Evolutionary conservation across 2,888 invertebrate genomes (phyloP), one percentile per base, ranked within the genome.

Genomic region (Sinelater perroti): DNA sequence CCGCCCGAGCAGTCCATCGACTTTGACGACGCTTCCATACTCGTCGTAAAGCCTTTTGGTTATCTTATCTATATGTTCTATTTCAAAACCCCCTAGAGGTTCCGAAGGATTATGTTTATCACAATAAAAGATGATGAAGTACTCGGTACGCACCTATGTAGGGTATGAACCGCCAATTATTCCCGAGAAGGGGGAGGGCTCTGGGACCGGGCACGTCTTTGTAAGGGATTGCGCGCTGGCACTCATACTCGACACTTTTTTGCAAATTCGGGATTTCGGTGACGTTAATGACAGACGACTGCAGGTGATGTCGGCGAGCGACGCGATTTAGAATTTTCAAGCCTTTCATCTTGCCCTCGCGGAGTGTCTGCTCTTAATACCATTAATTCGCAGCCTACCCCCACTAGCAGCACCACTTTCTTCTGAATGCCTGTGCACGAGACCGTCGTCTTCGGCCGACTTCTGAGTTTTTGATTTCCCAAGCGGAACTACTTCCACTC

Each of bases 11-110:
- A 89, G 76, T 0, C 87, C 87, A 0, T 83, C 84, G 62, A 89
- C 78, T 72, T 87, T 87, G 2, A 89, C 89, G 40, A 89, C 85
- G 51, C 83, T 83, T 0, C 89, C 89, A 65, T 86, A 89, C 62
- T 85, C 75, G 61, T 80, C 72, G 33, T 85, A 81, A 1, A 89
- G 74, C 0, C 82, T 79, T 40, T 81, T 67, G 14, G 87, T 87
- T 0, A 89, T 81, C 70, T 85, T 85, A 69, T 88, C 89, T 1
- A 89, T 80, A 60, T 87, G 83, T 40, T 84, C 82, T n/a, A 88
- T 86, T 26, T 85, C 81, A 67, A 84, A 87, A 18, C 81, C 79
- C 13, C 87, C 87, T 87, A 74, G 1, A 77, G 74, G 20, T 8
- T 31, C 7, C 31, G 11, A 31, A 24, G 5, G 7, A 24, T 6